Evolutionary conservation across 2,797 vertebrate genomes (phyloP).

Genomic region (Phataginus tetradactyla): DNA sequence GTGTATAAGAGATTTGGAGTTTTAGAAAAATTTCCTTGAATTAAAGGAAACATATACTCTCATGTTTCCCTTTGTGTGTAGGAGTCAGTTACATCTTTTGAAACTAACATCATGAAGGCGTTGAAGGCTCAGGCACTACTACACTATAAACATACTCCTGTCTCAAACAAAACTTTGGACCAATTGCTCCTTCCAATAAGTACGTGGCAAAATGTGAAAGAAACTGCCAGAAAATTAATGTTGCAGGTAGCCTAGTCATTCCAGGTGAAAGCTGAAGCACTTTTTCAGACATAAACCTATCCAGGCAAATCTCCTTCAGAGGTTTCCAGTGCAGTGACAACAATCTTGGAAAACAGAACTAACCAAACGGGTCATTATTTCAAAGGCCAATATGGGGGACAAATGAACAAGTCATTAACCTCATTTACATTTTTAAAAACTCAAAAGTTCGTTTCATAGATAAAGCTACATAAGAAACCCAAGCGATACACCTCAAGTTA

Average conservation of each 20-base stretch:
- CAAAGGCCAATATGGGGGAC: background rate
- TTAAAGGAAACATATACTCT: background rate
- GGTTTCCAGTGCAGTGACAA: background rate
- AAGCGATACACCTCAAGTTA: background rate
- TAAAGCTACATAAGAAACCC: background rate
- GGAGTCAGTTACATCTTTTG: background rate
- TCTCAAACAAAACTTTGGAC: background rate
- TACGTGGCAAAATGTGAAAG: conserved; percentile 42
- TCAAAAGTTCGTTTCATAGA: background rate
- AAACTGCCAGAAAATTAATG: conserved; percentile 54
- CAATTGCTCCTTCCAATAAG: background rate
- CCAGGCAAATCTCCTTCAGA: background rate
- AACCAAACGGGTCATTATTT: background rate
- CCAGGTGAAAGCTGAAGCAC: background rate
- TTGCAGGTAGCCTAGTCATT: background rate
- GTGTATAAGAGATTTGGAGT: background rate
- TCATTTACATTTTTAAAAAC: background rate
- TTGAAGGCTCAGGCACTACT: background rate
- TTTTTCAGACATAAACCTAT: background rate
- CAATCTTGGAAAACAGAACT: background rate
- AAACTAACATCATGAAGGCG: background rate
- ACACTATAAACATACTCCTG: background rate
- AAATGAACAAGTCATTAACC: conserved; percentile 8
- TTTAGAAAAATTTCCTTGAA: conserved; percentile 30
- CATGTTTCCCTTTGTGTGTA: background rate